Evolutionary conservation across 2,888 invertebrate species (phyloP).

Genomic region (Sericinus montela): DNA sequence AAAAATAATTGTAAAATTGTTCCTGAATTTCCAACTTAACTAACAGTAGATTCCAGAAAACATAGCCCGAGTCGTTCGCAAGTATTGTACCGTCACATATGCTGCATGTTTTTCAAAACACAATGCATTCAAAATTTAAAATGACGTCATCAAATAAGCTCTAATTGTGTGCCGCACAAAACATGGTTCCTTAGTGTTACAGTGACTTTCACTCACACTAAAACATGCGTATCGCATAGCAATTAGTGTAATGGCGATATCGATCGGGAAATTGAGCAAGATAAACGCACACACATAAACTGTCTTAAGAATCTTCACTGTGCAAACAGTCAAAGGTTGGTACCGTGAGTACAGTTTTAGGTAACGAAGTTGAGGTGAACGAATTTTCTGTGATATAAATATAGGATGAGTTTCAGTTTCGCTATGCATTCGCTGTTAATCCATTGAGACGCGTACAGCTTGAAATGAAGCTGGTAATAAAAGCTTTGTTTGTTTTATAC

Average conservation of each 20-base stretch:
- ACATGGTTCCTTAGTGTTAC: background rate
- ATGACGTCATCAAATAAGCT: background rate
- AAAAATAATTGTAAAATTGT: no score
- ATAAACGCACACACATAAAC: constrained; percentile 38
- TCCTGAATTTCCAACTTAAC: no score
- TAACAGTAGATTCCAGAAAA: no score
- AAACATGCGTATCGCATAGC: constrained; percentile 30
- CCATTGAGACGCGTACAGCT: constrained; percentile 51
- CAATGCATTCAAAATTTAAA: no score
- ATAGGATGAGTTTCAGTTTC: constrained; percentile 51
- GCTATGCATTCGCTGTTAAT: constrained; percentile 57
- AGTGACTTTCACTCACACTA: constrained; percentile 26
- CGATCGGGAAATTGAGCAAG: constrained; percentile 59
- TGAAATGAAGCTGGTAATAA: constrained; percentile 71
- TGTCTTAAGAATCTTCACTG: constrained; percentile 32
- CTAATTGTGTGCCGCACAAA: no score
- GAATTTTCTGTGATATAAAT: constrained; percentile 72
- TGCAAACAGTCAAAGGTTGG: constrained; percentile 66
- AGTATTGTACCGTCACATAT: no score
- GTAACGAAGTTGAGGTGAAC: constrained; percentile 58
- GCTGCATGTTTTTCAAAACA: no score
- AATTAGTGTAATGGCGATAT: constrained; percentile 65
- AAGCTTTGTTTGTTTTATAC: constrained; percentile 1
- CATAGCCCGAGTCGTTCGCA: no score
- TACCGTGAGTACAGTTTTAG: constrained; percentile 58